Percentiles rank a stretch among this genome's conserved stretches.
Evolutionary conservation across 2,113 vertebrate genomes (phyloP).

Genomic region (Glaucomys volans): DNA sequence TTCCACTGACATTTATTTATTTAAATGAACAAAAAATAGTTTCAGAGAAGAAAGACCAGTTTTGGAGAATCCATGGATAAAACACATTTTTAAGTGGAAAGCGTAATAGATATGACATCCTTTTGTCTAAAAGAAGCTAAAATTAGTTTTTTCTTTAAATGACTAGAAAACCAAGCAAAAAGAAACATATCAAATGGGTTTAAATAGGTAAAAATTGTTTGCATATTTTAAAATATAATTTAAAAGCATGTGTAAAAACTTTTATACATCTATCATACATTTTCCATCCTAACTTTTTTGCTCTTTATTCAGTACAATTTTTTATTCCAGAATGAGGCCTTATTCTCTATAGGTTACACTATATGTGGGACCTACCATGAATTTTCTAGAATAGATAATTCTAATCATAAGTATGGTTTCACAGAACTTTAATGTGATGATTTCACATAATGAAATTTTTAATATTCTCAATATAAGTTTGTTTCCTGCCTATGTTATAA

Average conservation of each 20-base stretch:
- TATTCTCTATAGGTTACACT: background rate
- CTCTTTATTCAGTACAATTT: background rate
- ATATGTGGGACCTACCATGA: background rate
- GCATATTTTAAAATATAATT: slow-evolving; percentile 70
- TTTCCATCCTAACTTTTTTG: background rate
- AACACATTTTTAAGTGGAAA: slow-evolving; percentile 48
- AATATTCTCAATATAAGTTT: slow-evolving; percentile 54
- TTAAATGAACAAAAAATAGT: background rate
- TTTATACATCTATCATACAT: slow-evolving; percentile 1
- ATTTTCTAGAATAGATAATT: slow-evolving; percentile 16
- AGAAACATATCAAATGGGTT: slow-evolving; percentile 32
- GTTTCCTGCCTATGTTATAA: background rate
- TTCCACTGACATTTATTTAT: background rate
- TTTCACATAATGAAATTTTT: slow-evolving; percentile 60
- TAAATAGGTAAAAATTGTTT: slow-evolving; percentile 65
- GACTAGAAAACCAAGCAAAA: slow-evolving; percentile 49
- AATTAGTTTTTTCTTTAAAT: slow-evolving; percentile 59
- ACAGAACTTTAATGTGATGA: slow-evolving; percentile 10
- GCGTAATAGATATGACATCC: slow-evolving; percentile 33
- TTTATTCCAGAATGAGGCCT: background rate
- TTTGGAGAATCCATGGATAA: background rate
- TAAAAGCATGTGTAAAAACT: slow-evolving; percentile 20
- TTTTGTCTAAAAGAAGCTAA: slow-evolving; percentile 60
- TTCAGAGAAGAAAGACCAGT: background rate
- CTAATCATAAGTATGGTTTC: slow-evolving; percentile 42